phyloP scores from a whole-genome alignment of 2,113 vertebrate species.

The Myrmecobius fasciatus region DNA sequence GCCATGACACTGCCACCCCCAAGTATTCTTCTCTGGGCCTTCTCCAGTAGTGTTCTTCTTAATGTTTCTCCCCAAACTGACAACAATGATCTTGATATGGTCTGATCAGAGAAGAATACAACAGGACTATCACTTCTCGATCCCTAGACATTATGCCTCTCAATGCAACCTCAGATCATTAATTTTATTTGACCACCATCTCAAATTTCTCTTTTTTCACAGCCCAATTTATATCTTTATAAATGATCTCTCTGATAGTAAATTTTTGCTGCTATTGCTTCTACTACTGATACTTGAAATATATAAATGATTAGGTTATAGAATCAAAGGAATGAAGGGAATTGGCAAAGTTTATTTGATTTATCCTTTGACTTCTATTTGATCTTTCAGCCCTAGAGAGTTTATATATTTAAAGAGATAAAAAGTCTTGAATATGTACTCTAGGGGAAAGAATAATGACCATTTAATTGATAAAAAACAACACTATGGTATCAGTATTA shows the following conservation, averaged over 20 bases:
- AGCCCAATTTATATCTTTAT: background rate
- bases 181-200: background rate
- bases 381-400: background rate
- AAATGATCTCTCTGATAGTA: background rate
- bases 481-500: background rate
- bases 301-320: background rate
- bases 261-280: background rate
- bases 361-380: background rate
- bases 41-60: background rate
- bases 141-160: background rate
- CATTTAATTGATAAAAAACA: background rate
- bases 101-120: background rate
- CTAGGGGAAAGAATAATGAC: background rate
- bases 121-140: background rate
- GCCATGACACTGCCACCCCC: background rate
- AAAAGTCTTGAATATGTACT: background rate
- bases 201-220: background rate
- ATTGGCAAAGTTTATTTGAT: background rate
- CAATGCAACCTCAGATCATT: background rate
- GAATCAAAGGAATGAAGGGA: background rate
- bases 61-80: background rate
- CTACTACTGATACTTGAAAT: background rate
- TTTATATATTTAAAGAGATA: background rate
- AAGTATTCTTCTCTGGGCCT: background rate
- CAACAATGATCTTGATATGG: background rate